Evolutionary conservation across 2,797 vertebrate species (phyloP).

Genomic region (Aulostomus chinensis): DNA sequence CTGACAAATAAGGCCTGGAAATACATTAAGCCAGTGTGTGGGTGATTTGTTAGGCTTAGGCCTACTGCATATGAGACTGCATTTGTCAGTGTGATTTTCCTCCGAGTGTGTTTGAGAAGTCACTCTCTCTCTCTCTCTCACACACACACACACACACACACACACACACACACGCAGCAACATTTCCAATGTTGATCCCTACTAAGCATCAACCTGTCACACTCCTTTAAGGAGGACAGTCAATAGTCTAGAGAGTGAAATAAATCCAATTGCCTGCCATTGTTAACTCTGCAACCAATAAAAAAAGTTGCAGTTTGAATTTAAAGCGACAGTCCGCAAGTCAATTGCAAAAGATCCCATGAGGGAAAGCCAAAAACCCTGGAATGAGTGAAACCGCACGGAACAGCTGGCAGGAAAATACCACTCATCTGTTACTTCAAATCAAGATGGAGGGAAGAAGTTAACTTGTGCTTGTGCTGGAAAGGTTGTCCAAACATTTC

Average conservation of each 20-base stretch:
- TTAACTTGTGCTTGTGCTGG: conserved; percentile 11
- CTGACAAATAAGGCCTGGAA: conserved; percentile 39
- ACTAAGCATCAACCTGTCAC: conserved; percentile 48
- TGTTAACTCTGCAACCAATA: conserved; percentile 26
- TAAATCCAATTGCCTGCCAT: conserved; percentile 32
- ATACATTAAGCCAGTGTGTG: conserved; percentile 26
- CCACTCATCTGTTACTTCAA: conserved; percentile 13
- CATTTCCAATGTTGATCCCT: conserved; percentile 11
- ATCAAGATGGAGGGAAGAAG: conserved; percentile 14
- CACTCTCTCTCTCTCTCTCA: background rate
- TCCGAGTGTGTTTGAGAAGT: background rate
- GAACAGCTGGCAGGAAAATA: conserved; percentile 45
- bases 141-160: background rate
- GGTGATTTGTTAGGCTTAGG: conserved; percentile 7
- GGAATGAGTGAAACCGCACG: conserved; percentile 33
- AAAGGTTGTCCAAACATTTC: conserved; percentile 2
- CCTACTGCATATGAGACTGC: background rate
- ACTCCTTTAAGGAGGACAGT: conserved; percentile 24
- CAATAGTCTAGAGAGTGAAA: conserved; percentile 32
- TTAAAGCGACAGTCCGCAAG: conserved; percentile 17
- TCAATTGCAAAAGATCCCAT: conserved; percentile 16
- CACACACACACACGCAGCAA: background rate
- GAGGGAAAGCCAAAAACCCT: conserved; percentile 10
- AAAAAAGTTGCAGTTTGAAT: conserved; percentile 28
- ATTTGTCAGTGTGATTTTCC: too few relatives aligned